These are phyloP conservation scores for Megalops cyprinoides DNA, from an alignment of 2,797 vertebrate genomes.

Conservation along the genomic window DNA sequence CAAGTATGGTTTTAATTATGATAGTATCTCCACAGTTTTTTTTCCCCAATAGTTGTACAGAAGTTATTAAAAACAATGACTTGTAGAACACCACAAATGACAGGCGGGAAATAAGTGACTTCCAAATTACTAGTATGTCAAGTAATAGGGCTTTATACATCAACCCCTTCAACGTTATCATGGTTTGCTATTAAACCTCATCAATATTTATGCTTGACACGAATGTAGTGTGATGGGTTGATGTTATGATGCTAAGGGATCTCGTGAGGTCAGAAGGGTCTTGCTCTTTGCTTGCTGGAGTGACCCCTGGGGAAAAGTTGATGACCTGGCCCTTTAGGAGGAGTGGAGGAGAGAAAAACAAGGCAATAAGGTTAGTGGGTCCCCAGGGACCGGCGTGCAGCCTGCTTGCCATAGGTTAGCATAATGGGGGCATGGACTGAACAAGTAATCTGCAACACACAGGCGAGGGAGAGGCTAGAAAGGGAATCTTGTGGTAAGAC, in stretches of 20 bases:
- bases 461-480: too few species aligned
- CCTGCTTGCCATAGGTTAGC: constrained; percentile 45
- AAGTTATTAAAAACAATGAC: background rate
- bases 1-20: background rate
- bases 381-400: constrained; percentile 36
- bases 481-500: too few species aligned
- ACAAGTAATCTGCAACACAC: constrained; percentile 63
- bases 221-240: background rate
- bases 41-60: background rate
- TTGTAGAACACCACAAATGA: background rate
- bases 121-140: too few species aligned
- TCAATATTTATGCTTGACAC: background rate
- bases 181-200: background rate
- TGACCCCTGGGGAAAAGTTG: constrained; percentile 45
- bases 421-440: constrained; percentile 64
- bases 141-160: background rate
- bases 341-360: constrained; percentile 20
- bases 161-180: background rate
- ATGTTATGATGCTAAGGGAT: constrained; percentile 32
- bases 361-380: constrained; percentile 38
- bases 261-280: constrained; percentile 43
- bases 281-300: constrained; percentile 42
- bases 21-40: background rate
- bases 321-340: constrained; percentile 47
- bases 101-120: background rate